Conservation (phyloP, 1,140 invertebrate genomes). For the Papilio machaon region DNA sequence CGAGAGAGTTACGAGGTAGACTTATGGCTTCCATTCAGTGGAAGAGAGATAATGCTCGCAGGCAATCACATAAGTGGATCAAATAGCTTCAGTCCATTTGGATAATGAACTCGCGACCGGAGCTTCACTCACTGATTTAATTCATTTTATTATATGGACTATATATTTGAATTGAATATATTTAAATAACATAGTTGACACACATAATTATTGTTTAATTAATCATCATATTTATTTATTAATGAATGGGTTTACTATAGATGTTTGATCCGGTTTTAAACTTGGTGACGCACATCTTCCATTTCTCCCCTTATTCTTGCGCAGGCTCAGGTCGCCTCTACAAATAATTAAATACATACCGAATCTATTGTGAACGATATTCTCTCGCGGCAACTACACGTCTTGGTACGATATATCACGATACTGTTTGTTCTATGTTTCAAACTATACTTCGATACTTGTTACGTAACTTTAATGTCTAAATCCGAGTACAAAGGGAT, state of each 20-base stretch:
- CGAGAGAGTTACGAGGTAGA: conserved; percentile 76
- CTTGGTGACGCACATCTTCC: conserved; percentile 77
- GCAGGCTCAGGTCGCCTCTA: conserved; percentile 64
- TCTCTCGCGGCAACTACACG: conserved; percentile 44
- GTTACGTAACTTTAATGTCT: conserved; percentile 27
- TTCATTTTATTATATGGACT: conserved; percentile 64
- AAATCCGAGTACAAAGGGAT: conserved; percentile 32
- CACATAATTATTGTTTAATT: neutral
- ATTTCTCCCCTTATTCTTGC: conserved; percentile 72
- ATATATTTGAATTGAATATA: conserved; percentile 52
- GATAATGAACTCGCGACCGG: conserved; percentile 79
- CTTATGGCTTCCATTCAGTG: conserved; percentile 78
- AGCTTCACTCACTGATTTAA: conserved; percentile 64
- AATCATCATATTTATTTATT: too few relatives aligned
- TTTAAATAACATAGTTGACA: conserved; percentile 1
- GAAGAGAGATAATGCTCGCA: conserved; percentile 80
- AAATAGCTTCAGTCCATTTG: conserved; percentile 81
- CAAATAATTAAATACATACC: conserved; percentile 75
- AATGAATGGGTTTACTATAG: neutral
- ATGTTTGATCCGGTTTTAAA: conserved; percentile 55
- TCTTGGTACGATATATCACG: conserved; percentile 23
- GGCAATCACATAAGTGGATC: conserved; percentile 82
- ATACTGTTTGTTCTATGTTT: conserved; percentile 11
- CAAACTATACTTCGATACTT: conserved; percentile 36
- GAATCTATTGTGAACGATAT: conserved; percentile 61